Evolutionary conservation across 2,797 vertebrate species (phyloP), one percentile per base, ranked within the genome.

Genomic region (Crocodylus rhombifer): DNA sequence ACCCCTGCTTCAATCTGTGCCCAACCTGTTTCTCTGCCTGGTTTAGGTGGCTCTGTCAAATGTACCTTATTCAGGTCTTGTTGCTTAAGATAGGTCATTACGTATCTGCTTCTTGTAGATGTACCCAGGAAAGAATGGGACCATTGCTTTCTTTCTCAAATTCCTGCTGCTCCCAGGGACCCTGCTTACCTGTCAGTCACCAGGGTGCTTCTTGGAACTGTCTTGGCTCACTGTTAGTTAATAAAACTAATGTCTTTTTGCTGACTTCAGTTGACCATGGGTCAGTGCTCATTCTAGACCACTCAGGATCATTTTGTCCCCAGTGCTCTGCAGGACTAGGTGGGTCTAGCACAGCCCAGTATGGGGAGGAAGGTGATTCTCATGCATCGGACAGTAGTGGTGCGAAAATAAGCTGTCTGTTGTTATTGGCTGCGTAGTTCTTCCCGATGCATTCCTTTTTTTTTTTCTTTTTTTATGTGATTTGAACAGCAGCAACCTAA

Each of bases 331-430:
- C 30, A 30, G 65, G 30, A 12, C 30, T 69, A 30, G 30, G 33
- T 30, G 65, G 65, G 30, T 18, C 36, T 4, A 6, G 65, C 65
- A 11, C 10, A 11, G 20, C 23, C n/a, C 16, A 21, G 60, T 8
- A 7, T 84, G 87, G 84, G 60, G 83, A 11, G 87, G 77, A 83
- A 81, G 83, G 71, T 71, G 86, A 58, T 57, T 55, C 76, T 84
- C 89, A 80, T 61, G 33, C 82, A 87, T 79, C 86, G 79, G 74
- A 82, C 88, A 88, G 89, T 83, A 90, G 90, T 88, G 83, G 82
- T 93, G 89, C 64, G 90, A 82, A 86, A 95, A 84, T 87, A 91
- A 95, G 83, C 83, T 96, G 42, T 56, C 67, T 87, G 82, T 95
- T 90, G 80, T 71, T 21, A 61, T 20, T n/a, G 65, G 6, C 30